Percentiles rank a stretch among this genome's conserved stretches.
phyloP scores from a whole-genome alignment of 2,888 invertebrate genomes.

The Apodemia zela region DNA sequence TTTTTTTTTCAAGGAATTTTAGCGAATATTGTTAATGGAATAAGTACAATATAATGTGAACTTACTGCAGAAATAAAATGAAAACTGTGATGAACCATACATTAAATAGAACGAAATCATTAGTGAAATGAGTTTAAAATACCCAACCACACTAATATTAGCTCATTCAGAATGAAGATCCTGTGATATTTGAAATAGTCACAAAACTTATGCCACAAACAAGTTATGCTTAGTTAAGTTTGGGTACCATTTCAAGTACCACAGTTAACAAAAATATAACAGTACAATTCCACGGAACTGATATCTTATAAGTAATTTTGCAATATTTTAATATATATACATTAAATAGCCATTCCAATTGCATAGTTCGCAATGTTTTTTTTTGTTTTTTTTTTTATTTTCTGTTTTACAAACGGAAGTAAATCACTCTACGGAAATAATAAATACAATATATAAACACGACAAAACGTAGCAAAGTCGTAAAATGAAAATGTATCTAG shows the following conservation, averaged over 20 bases:
- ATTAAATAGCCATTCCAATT: constrained; percentile 57
- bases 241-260: constrained; percentile 43
- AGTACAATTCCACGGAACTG: constrained; percentile 53
- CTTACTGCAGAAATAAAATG: constrained; percentile 58
- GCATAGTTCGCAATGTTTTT: constrained; percentile 62
- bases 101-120: constrained; percentile 50
- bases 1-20: constrained; percentile 58
- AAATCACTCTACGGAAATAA: constrained; percentile 74
- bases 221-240: constrained; percentile 35
- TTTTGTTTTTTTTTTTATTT: constrained; percentile 54
- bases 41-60: constrained; percentile 77
- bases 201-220: constrained; percentile 15
- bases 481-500: constrained; percentile 62
- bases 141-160: constrained; percentile 62
- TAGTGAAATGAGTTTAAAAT: constrained; percentile 60
- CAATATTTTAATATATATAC: constrained; percentile 69
- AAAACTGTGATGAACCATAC: constrained; percentile 39
- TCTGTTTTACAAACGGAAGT: constrained; percentile 72
- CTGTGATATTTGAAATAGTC: constrained; percentile 3
- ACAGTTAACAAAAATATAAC: constrained; percentile 44
- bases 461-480: constrained; percentile 67
- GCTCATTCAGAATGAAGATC: constrained; percentile 8
- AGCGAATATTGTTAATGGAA: constrained; percentile 75
- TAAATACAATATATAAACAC: constrained; percentile 61
- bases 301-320: constrained; percentile 61